These are phyloP conservation scores for Gambusia holbrooki DNA, from an alignment of 2,113 vertebrate genomes.

Conservation along the genomic window DNA sequence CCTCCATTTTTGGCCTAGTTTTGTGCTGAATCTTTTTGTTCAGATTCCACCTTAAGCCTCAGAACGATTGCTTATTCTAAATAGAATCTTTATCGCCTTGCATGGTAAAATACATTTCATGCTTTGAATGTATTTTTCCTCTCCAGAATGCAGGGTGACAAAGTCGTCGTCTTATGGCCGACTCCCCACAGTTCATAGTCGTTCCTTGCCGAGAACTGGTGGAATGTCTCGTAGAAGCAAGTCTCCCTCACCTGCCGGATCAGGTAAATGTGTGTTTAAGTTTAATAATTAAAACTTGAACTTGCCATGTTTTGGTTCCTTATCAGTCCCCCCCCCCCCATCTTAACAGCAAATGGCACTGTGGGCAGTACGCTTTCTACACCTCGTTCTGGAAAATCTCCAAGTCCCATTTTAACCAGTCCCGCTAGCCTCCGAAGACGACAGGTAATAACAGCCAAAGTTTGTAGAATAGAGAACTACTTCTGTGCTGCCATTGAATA, in stretches of 20 bases:
- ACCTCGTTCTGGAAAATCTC: slow-evolving; percentile 95
- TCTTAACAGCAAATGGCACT: slow-evolving; percentile 90
- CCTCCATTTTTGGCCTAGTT: not conserved
- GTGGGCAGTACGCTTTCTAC: slow-evolving; percentile 97
- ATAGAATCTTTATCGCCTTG: not conserved
- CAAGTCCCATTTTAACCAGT: slow-evolving; percentile 94
- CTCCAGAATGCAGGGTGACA: slow-evolving; percentile 91
- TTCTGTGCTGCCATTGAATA: not conserved
- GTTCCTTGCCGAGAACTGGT: slow-evolving; percentile 86
- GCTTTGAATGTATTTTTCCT: not conserved
- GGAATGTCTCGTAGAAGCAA: slow-evolving; percentile 93
- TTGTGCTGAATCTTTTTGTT: not conserved
- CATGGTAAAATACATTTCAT: not conserved
- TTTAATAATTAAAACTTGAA: not conserved
- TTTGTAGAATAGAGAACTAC: not conserved
- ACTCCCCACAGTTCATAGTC: slow-evolving; percentile 87
- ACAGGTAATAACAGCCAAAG: slow-evolving; percentile 84
- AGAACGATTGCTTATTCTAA: not conserved
- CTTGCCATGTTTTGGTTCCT: not conserved
- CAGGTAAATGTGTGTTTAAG: slow-evolving; percentile 80
- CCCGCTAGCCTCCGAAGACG: slow-evolving; percentile 93
- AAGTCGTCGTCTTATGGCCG: slow-evolving; percentile 97
- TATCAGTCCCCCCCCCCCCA: slow-evolving; percentile 12
- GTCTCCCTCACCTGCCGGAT: slow-evolving; percentile 92
- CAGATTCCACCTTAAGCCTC: not conserved